Evolutionary conservation across 2,888 invertebrate genomes (phyloP), one percentile per base, ranked within the genome.

Genomic region (Polymixis flavicincta): DNA sequence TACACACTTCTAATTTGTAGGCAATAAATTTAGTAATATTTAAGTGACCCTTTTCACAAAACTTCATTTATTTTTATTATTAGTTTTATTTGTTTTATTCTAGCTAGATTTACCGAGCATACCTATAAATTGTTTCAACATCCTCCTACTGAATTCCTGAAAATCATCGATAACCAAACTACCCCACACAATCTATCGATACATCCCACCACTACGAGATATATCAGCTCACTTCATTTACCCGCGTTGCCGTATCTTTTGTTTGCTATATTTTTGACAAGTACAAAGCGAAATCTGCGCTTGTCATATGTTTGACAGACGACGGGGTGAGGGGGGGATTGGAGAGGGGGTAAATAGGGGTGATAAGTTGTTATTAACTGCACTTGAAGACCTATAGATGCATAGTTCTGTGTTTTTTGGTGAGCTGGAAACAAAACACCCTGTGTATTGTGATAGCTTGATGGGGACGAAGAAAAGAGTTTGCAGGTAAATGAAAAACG

Each of bases 201-300:
- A 86, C 28, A 45, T 48, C 86, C 82, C 95, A 90, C 73, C 95
- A 82, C 95, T 95, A 92, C 89, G 91, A 95, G 95, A 95, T 94
- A 96, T 95, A 96, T 96, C 96, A 96, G 94, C 96, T 95, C 96
- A 95, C 95, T 96, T 96, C 96, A 96, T 96, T 96, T 95, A 95
- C 95, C 93, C 94, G 93, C 94, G 88, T 91, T 91, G 77, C 93
- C 93, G 93, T 95, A 96, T 96, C 96, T 96, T 96, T 96, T 96
- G 96, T 96, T 96, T 96, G 95, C 94, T 94, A 95, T 96, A 96
- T 96, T 96, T 96, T 96, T 96, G 96, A 96, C 96, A 96, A 95
- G 96, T 95, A 96, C 95, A 96, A 96, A 96, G 96, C 95, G 92
- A 92, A 94, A 96, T 96, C 96, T 96, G 96, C 93, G 93, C 94